Conservation (phyloP, 2,113 vertebrate species). For the Glaucidium brasilianum region DNA sequence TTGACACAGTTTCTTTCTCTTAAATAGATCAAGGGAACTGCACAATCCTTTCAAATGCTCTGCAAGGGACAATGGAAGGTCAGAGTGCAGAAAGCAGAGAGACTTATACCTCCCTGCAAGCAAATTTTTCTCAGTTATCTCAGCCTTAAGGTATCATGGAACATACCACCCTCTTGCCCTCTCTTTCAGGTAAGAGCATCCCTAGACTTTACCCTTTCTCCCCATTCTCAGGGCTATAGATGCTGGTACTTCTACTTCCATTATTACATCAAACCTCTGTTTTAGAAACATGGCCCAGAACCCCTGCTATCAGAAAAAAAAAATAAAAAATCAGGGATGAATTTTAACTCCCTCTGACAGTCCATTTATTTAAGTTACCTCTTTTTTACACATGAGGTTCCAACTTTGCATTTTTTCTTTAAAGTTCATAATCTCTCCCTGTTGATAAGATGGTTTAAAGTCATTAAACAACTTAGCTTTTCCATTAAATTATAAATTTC, state of each 20-base stretch:
- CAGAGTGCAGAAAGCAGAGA: slow-evolving; percentile 32
- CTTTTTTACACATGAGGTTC: not conserved
- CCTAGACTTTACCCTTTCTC: not conserved
- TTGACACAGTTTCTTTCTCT: slow-evolving; percentile 59
- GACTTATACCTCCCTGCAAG: not conserved
- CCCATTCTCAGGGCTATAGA: not conserved
- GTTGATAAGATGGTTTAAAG: not conserved
- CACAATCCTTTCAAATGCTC: slow-evolving; percentile 22
- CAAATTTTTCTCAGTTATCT: not conserved
- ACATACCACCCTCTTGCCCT: not conserved
- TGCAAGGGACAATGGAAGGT: slow-evolving; percentile 46
- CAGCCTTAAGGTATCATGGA: not conserved
- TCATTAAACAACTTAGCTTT: not conserved
- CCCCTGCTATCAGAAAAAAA: not conserved
- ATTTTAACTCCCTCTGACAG: not conserved
- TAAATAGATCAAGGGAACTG: slow-evolving; percentile 58
- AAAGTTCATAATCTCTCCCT: not conserved
- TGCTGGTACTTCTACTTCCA: not conserved
- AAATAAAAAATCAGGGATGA: not conserved
- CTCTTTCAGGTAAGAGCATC: slow-evolving; percentile 16
- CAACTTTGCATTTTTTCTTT: not conserved
- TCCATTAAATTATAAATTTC: not conserved
- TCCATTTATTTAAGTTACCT: not conserved
- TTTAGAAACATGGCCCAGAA: not conserved
- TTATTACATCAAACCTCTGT: not conserved